Conservation (phyloP, 1,140 invertebrate genomes). For the Trachymyrmex septentrionalis region DNA sequence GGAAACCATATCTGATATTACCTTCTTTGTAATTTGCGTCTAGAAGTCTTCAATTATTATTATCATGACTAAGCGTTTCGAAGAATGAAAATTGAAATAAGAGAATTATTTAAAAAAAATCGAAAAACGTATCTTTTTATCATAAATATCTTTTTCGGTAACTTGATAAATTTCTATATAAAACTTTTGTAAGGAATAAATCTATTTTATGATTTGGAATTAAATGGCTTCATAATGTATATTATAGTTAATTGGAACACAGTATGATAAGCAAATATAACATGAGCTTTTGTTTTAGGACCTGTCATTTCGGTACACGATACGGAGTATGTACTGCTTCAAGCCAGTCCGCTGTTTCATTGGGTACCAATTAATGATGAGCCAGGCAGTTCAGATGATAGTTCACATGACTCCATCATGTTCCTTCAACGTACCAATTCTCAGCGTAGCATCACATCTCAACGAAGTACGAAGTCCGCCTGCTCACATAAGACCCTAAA, state of each 20-base stretch:
- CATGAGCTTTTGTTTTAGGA: conserved; percentile 67
- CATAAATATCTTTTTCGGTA: not conserved
- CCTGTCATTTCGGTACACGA: conserved; percentile 76
- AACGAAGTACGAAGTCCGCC: conserved; percentile 79
- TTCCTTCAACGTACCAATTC: conserved; percentile 83
- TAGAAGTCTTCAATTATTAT: conserved; percentile 45
- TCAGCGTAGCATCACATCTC: conserved; percentile 83
- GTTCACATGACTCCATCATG: conserved; percentile 80
- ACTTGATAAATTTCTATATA: not conserved
- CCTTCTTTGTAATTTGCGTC: conserved; percentile 65
- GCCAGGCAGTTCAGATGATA: conserved; percentile 76
- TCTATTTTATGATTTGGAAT: not conserved
- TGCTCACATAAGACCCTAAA: conserved; percentile 68
- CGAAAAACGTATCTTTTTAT: conserved; percentile 7
- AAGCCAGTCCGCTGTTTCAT: conserved; percentile 86
- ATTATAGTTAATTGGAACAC: not conserved
- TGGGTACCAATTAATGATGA: conserved; percentile 86
- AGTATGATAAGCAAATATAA: conserved; percentile 17
- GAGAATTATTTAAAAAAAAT: conserved; percentile 18
- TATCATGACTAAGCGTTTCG: not conserved
- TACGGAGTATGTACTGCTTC: conserved; percentile 88
- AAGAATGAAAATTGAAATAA: not conserved
- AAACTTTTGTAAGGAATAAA: not conserved
- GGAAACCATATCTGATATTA: conserved; percentile 69
- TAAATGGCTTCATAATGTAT: not conserved